phyloP scores from a whole-genome alignment of 2,888 invertebrate species.

The Dynastes maya region DNA sequence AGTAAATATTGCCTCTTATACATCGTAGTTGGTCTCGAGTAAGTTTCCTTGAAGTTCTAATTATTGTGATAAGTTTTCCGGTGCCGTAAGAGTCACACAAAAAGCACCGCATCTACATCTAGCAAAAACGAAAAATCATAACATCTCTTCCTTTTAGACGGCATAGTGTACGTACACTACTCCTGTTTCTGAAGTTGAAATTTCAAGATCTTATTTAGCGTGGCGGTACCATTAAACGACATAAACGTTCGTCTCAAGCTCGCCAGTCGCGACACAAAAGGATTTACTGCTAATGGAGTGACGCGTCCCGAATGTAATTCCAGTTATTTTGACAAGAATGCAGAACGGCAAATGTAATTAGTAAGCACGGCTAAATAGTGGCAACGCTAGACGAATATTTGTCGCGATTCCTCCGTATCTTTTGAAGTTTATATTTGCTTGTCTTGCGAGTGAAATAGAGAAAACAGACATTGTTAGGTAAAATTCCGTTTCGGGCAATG shows the following conservation, averaged over 20 bases:
- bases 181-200: background rate
- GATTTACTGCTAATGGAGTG: constrained; percentile 18
- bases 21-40: background rate
- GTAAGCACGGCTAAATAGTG: background rate
- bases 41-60: background rate
- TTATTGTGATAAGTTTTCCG: background rate
- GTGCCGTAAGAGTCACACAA: background rate
- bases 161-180: background rate
- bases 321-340: constrained; percentile 5
- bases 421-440: too few relatives aligned
- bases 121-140: constrained; percentile 5
- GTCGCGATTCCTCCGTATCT: too few relatives aligned
- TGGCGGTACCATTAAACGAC: too few relatives aligned
- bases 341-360: constrained; percentile 9
- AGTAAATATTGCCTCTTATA: background rate
- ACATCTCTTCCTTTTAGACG: background rate
- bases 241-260: too few relatives aligned
- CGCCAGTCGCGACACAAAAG: background rate
- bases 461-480: too few relatives aligned
- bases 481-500: too few relatives aligned
- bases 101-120: background rate
- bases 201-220: background rate
- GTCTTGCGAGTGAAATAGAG: too few relatives aligned
- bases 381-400: too few relatives aligned
- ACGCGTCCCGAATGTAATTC: constrained; percentile 1